Conservation (phyloP, 2,888 invertebrate species). For the Lasioglossum pauxillum region DNA sequence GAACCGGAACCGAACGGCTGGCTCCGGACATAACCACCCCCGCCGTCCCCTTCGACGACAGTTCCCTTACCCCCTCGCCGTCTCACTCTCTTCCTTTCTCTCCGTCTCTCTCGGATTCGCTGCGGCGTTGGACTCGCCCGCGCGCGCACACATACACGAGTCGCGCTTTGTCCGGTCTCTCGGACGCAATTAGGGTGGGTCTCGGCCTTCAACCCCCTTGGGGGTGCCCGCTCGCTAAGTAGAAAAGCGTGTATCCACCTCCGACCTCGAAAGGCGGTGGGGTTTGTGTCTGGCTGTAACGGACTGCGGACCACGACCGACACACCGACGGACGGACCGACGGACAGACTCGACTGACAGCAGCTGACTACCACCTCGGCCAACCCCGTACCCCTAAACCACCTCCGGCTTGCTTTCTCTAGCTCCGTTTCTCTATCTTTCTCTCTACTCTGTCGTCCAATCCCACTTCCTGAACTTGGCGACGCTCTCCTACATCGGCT, state of each 20-base stretch:
- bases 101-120: slow-evolving; percentile 14
- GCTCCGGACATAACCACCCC: slow-evolving; percentile 81
- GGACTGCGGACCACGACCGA: slow-evolving; percentile 65
- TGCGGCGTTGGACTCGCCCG: slow-evolving; percentile 43
- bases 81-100: slow-evolving; percentile 28
- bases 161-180: slow-evolving; percentile 84
- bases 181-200: slow-evolving; percentile 85
- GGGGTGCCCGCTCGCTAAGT: slow-evolving; percentile 82
- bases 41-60: slow-evolving; percentile 31
- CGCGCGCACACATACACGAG: slow-evolving; percentile 79
- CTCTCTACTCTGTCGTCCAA: slow-evolving; percentile 49
- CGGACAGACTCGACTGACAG: slow-evolving; percentile 77
- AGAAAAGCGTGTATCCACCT: slow-evolving; percentile 84
- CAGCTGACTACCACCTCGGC: slow-evolving; percentile 76
- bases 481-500: slow-evolving; percentile 61
- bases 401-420: slow-evolving; percentile 27
- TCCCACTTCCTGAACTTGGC: slow-evolving; percentile 71
- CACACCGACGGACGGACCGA: slow-evolving; percentile 48
- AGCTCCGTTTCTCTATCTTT: slow-evolving; percentile 55
- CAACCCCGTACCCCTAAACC: slow-evolving; percentile 43
- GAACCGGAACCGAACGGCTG: slow-evolving; percentile 80
- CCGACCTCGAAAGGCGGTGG: slow-evolving; percentile 78
- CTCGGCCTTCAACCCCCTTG: slow-evolving; percentile 80
- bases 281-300: slow-evolving; percentile 69
- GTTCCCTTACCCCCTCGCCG: slow-evolving; percentile 16